Base-by-base conservation (phyloP, 2,113 vertebrate species). In the Proterorhinus semilunaris region DNA sequence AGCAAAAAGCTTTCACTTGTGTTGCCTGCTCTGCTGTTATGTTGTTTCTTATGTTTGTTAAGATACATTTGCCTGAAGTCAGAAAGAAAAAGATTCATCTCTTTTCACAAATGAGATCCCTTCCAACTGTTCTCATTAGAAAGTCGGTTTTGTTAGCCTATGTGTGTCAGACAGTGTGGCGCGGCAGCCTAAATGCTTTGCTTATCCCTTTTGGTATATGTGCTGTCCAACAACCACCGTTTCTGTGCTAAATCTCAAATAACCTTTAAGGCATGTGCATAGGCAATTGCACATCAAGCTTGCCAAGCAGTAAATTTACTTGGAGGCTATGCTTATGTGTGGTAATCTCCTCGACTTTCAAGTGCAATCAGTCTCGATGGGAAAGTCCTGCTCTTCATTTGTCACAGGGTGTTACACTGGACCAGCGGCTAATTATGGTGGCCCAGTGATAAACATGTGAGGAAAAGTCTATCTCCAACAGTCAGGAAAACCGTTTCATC, bases 291-390 rank as follows among this genome's bases (percentile, higher is more conserved):
- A 88, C 82, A 87, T 87, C 72, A 86, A 86, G 76, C 87, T 87
- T 79, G 62, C 83, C 84, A 89, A 89, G 59, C 79, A 69, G 78
- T 78, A 89, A 79, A 87, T 86, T 84, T 86, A 9, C 62, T 86
- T 73, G 69, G 80, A 83, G 89, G 86, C 82, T 75, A 82, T 76
- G 69, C 83, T 86, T 87, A 83, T 88, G 84, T 82, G 85, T 84
- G 85, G 73, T 87, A 88, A 89, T 90, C 86, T 88, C 53, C 62
- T 57, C 72, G 71, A 89, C 83, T 88, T 90, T 89, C 86, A 86
- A 90, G 86, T 86, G 83, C 77, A 87, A 85, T 86, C 80, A 73
- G 77, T 82, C 67, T 83, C 77, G 62, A 62, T 59, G 72, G 66
- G 65, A 87, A 88, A 78, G 86, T 86, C 79, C 76, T 78, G 69